phyloP scores from a whole-genome alignment of 1,140 invertebrate species.

The Phortica variegata region DNA sequence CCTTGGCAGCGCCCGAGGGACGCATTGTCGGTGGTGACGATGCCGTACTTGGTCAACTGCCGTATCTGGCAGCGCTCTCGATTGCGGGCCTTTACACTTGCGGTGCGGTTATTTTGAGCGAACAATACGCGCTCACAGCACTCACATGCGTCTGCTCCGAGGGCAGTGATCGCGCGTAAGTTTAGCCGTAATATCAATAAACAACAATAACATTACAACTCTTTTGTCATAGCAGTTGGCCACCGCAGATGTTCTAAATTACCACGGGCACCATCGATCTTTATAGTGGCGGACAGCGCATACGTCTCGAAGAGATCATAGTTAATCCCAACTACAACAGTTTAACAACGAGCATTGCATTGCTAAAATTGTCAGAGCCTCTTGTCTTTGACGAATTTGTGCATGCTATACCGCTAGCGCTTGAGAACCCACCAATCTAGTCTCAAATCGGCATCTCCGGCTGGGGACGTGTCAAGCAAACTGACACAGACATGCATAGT shows the following conservation, averaged over 20 bases:
- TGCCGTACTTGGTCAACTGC: constrained; percentile 37
- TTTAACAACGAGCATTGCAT: constrained; percentile 33
- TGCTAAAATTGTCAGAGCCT: constrained; percentile 31
- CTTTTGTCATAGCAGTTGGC: constrained; percentile 22
- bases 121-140: constrained; percentile 37
- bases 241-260: constrained; percentile 34
- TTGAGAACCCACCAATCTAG: constrained; percentile 16
- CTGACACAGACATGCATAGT: constrained; percentile 31
- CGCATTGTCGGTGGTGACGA: constrained; percentile 40
- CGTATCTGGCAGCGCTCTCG: constrained; percentile 41
- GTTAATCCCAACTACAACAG: constrained; percentile 35
- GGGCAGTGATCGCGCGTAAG: constrained; percentile 31
- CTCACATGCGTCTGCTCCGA: constrained; percentile 44
- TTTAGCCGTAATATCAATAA: background rate
- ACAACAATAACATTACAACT: background rate
- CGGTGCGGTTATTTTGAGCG: constrained; percentile 36
- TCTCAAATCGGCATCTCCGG: constrained; percentile 36
- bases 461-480: constrained; percentile 35
- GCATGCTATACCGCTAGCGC: constrained; percentile 24
- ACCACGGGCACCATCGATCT: constrained; percentile 37
- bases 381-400: constrained; percentile 27
- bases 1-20: constrained; percentile 8
- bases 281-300: constrained; percentile 32
- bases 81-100: constrained; percentile 41
- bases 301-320: constrained; percentile 33